Conservation (phyloP, 2,888 invertebrate species). For the Pristionchus entomophagus region DNA sequence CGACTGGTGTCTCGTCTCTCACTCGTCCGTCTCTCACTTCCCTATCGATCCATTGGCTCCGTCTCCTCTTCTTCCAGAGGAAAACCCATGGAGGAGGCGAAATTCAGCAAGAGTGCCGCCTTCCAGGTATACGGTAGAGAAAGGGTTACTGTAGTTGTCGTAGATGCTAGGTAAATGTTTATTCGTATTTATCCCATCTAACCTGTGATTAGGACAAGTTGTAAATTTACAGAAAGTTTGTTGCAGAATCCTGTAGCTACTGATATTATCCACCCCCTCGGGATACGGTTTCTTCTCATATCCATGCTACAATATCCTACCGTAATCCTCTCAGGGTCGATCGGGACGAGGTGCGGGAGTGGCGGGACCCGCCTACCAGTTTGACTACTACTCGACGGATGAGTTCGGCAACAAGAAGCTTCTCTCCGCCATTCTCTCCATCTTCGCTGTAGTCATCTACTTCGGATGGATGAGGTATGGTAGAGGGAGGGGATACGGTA, state of each 20-base stretch:
- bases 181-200: no score
- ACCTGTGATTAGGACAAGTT: no score
- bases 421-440: conserved; percentile 60
- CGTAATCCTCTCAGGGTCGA: conserved; percentile 53
- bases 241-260: no score
- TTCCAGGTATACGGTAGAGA: no score
- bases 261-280: no score
- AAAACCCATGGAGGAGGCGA: conserved; percentile 55
- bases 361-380: conserved; percentile 52
- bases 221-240: no score
- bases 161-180: no score
- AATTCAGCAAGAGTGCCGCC: conserved; percentile 71
- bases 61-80: neutral
- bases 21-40: neutral
- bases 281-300: no score
- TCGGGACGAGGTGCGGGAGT: conserved; percentile 37
- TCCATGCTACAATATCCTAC: neutral
- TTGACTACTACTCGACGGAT: conserved; percentile 66
- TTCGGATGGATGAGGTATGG: conserved; percentile 66
- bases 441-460: conserved; percentile 63
- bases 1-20: conserved; percentile 10
- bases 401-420: conserved; percentile 62
- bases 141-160: no score
- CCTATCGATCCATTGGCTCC: neutral
- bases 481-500: neutral